Evolutionary conservation across 2,113 vertebrate species (phyloP).

Genomic region (Sinocyclocheilus anshuiensis): DNA sequence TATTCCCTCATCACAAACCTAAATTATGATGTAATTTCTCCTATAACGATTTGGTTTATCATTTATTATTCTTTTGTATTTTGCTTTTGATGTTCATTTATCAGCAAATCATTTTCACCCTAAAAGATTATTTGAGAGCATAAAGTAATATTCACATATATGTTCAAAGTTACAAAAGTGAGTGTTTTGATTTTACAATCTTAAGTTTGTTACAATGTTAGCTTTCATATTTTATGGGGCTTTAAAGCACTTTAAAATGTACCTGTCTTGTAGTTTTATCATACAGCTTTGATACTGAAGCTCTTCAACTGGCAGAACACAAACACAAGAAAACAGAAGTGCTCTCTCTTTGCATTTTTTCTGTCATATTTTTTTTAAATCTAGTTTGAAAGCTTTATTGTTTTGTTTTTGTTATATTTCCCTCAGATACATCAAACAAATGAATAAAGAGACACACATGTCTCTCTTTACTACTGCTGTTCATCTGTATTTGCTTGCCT

Average conservation of each 20-base stretch:
- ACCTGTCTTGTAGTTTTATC: background rate
- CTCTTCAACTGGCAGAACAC: background rate
- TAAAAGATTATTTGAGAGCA: background rate
- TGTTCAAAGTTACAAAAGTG: background rate
- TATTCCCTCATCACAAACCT: background rate
- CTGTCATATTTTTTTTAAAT: too few relatives aligned
- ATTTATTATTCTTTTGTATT: background rate
- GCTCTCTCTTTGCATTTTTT: too few relatives aligned
- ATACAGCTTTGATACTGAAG: background rate
- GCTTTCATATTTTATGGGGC: background rate
- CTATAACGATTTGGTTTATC: background rate
- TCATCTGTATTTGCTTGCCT: too few relatives aligned
- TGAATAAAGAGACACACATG: background rate
- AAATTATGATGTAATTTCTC: background rate
- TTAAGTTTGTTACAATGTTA: background rate
- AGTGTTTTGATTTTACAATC: background rate
- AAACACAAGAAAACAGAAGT: background rate
- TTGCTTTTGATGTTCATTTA: background rate
- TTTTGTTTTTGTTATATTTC: background rate
- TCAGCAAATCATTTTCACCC: background rate
- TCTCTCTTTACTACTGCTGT: background rate
- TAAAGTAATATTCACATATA: too few relatives aligned
- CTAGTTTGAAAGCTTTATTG: background rate
- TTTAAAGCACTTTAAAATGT: background rate
- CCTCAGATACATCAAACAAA: background rate